Evolutionary conservation across 2,113 vertebrate genomes (phyloP), one percentile per base, ranked within the genome.

Genomic region (Morone saxatilis): DNA sequence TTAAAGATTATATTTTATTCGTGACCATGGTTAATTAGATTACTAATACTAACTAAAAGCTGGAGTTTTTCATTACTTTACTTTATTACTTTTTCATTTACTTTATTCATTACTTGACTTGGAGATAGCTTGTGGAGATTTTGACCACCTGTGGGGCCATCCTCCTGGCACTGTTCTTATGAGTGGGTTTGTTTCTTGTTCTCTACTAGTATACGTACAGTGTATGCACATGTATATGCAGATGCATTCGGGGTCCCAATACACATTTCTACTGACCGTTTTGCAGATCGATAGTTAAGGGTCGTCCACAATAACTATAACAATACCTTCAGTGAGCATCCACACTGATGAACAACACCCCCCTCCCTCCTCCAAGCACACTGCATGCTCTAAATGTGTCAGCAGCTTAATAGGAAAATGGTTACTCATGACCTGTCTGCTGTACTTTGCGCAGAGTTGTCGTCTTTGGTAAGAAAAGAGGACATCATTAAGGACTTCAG

Each of bases 201-300:
- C 16, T 45, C 31, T 40, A 7, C 17, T 69, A 20, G 20, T 17
- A 36, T 60, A 45, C 2, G 3, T 2, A 2, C 56, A 36, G 6
- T 60, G 16, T 31, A 62, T 62, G 19, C 56, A 61, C 71, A 48
- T 14, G 17, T 12, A 73, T 36, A 66, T 63, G 11, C 62, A 74
- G 25, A 59, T 66, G 56, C 22, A 31, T 31, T 31, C 2, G 31
- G 31, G 31, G 31, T 4, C 9, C 31, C 60, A 71, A 38, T 16
- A 61, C 11, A 31, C 47, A 47, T 19, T 20, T 11, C 62, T 31
- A 17, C 45, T 81, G 40, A 13, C 7, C n/a, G 22, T 17, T 53
- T 54, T 1, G 5, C 65, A 43, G 48, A 69, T 41, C 1, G n/a
- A 51, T 19, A 61, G 22, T 20, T 41, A 62, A 12, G 43, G 36